phyloP scores from a whole-genome alignment of 2,113 vertebrate genomes.

The Orthochromis indermauri region DNA sequence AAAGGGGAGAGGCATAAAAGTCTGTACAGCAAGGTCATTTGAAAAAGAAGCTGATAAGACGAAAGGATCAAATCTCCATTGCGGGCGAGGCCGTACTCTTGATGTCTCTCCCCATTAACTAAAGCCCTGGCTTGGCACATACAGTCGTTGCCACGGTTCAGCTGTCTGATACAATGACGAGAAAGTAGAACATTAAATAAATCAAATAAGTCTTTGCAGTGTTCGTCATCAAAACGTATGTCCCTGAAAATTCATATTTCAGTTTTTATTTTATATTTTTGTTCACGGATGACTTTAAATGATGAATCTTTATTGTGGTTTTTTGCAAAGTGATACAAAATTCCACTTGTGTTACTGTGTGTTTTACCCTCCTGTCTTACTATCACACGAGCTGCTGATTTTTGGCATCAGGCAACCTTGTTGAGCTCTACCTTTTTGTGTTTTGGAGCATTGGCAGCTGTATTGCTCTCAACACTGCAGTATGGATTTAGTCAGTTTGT shows the following conservation, averaged over 20 bases:
- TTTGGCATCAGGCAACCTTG: slow-evolving; percentile 1
- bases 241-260: background rate
- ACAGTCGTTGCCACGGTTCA: slow-evolving; percentile 12
- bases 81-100: slow-evolving; percentile 24
- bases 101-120: slow-evolving; percentile 55
- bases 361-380: background rate
- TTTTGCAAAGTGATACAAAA: background rate
- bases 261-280: background rate
- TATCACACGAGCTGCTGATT: background rate
- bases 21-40: slow-evolving; percentile 60
- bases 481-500: slow-evolving; percentile 52
- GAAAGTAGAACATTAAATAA: background rate
- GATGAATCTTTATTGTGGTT: background rate
- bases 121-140: slow-evolving; percentile 5
- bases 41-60: slow-evolving; percentile 64
- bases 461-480: slow-evolving; percentile 17
- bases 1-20: slow-evolving; percentile 54
- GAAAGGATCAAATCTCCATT: slow-evolving; percentile 55
- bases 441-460: slow-evolving; percentile 27
- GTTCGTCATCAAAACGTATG: background rate
- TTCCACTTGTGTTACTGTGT: background rate
- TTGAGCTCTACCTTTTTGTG: background rate
- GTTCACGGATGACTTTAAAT: background rate
- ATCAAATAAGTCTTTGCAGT: background rate
- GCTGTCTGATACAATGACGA: slow-evolving; percentile 19